These are phyloP conservation scores for Phalloptychus januarius DNA, from an alignment of 2,797 vertebrate species.

Conservation along the genomic window DNA sequence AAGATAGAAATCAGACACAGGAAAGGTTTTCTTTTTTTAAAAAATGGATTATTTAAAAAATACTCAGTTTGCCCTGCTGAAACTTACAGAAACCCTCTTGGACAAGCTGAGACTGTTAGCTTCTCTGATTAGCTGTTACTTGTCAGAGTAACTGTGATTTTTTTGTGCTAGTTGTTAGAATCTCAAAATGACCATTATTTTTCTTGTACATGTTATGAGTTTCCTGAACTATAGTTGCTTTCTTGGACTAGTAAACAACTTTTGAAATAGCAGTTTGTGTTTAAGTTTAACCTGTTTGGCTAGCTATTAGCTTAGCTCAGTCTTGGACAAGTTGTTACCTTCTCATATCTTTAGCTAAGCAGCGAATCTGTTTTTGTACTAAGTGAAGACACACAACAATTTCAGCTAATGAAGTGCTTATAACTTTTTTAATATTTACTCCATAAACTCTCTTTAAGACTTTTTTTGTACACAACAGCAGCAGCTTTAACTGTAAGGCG, in stretches of 20 bases:
- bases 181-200: not conserved
- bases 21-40: not conserved
- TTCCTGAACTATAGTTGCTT: not conserved
- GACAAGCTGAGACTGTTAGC: not conserved
- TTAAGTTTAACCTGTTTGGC: not conserved
- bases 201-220: not conserved
- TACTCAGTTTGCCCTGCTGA: not conserved
- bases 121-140: not conserved
- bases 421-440: not conserved
- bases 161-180: not conserved
- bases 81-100: not conserved
- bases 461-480: not conserved
- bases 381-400: not conserved
- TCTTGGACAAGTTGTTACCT: not conserved
- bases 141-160: not conserved
- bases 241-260: not conserved
- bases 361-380: not conserved
- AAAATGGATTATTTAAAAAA: not conserved
- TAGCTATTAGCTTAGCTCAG: not conserved
- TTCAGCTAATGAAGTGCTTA: not conserved
- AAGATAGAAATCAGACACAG: slow-evolving; percentile 4
- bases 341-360: not conserved
- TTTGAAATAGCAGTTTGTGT: not conserved
- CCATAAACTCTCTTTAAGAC: not conserved
- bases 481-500: not conserved